Percentiles rank a stretch among this genome's conserved stretches.
Conservation (phyloP, 2,113 vertebrate genomes). For the Siniperca knerii region DNA sequence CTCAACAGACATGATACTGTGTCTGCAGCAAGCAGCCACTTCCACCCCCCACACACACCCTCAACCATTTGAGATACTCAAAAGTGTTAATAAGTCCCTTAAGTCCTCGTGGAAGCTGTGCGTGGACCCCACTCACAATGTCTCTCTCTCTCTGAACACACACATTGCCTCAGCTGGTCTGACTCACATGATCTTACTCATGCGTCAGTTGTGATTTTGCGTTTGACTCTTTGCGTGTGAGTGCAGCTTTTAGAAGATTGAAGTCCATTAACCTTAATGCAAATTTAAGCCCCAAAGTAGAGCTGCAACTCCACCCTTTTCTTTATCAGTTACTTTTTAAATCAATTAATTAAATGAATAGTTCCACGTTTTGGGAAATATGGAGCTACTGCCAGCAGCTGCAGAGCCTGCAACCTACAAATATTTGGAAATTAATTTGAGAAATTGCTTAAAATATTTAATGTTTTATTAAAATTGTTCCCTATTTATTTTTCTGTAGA, state of each 20-base stretch:
- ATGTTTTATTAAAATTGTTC: not conserved
- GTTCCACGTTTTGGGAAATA: not conserved
- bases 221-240: slow-evolving; percentile 39
- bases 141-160: slow-evolving; percentile 20
- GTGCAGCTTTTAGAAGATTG: slow-evolving; percentile 8
- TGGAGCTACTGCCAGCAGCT: not conserved
- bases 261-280: not conserved
- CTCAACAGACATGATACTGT: slow-evolving; percentile 19
- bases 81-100: slow-evolving; percentile 36
- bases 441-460: not conserved
- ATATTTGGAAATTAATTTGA: not conserved
- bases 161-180: slow-evolving; percentile 54
- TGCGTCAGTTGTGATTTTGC: slow-evolving; percentile 39
- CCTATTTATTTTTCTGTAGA: too few species aligned
- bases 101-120: not conserved
- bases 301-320: slow-evolving; percentile 2
- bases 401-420: not conserved
- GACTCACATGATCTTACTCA: slow-evolving; percentile 68
- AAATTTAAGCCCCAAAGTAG: not conserved
- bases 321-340: not conserved
- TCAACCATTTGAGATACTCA: slow-evolving; percentile 24
- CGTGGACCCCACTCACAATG: slow-evolving; percentile 10
- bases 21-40: not conserved
- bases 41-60: slow-evolving; percentile 4
- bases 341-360: slow-evolving; percentile 7